Base-by-base conservation (phyloP, 2,888 invertebrate genomes). In the Drosophila affinis region DNA sequence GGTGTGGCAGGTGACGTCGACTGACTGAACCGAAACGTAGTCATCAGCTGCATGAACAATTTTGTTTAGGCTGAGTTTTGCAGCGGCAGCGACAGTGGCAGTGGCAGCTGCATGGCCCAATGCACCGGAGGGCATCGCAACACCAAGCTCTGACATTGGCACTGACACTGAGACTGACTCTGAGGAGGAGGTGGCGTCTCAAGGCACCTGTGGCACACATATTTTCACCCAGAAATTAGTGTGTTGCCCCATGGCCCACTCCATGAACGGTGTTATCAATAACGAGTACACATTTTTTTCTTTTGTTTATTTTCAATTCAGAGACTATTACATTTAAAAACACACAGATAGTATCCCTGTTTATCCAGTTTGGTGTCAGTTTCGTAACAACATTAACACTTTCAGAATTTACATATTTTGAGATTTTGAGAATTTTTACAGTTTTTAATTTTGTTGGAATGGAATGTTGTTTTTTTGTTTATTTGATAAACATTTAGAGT, bases 131-230 rank as follows among this genome's bases (percentile, higher is more conserved):
- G 74, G 68, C 55, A 56, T 21, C 21, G 51, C 47, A 17, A 53
- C 47, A 34, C 34, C 44, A 45, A 39, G 47, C 46, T 53, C 62
- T 70, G 61, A 59, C 70, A 56, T 53, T 45, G 71, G 51, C 63
- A 51, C 32, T 17, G 55, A 65, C 62, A 45, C 44, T 45, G 29
- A 29, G 45, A 49, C 51, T 24, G 29, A 9, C 9, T 7, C 48
- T 60, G 60, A 54, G 44, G 52, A 34, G 39, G 47, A 47, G 27
- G 48, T 65, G 21, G 51, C 10, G 49, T 45, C 67, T 63, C 57
- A 68, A 72, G 62, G 48, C 79, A 75, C 77, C 73, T 79, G 87
- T 86, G 87, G 63, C 87, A 81, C 85, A 87, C 84, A 80, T 87
- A 62, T 80, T 80, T 80, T 81, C 81, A 84, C 81, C 81, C 71